Conservation (phyloP, 1,140 invertebrate species). For the Metopolophium dirhodum region DNA sequence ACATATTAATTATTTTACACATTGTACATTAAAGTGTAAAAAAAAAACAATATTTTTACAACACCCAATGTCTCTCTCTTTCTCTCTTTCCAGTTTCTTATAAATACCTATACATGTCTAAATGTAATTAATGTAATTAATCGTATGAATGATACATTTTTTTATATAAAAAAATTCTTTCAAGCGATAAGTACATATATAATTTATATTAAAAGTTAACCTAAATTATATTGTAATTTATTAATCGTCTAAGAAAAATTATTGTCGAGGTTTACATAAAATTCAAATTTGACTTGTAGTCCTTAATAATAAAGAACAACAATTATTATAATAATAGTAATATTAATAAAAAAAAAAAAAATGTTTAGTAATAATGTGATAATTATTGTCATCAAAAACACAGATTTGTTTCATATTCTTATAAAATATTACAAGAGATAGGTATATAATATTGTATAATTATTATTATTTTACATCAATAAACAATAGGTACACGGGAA, state of each 20-base stretch:
- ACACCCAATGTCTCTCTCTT: neutral
- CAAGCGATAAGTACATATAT: neutral
- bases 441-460: neutral
- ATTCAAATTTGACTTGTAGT: neutral
- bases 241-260: constrained; percentile 16
- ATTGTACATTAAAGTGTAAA: neutral
- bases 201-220: neutral
- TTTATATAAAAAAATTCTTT: neutral
- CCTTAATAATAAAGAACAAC: constrained; percentile 37
- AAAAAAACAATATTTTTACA: neutral
- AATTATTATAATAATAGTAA: neutral
- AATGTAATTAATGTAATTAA: constrained; percentile 9
- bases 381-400: constrained; percentile 54
- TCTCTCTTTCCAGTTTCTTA: neutral
- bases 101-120: neutral
- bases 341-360: neutral
- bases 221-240: neutral
- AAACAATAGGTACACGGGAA: neutral
- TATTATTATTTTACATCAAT: neutral
- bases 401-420: constrained; percentile 45
- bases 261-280: constrained; percentile 54
- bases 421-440: neutral
- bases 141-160: neutral
- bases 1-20: neutral
- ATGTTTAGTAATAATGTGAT: neutral